Conservation (phyloP, 1,140 invertebrate species). For the Drosophila chauvacae region DNA sequence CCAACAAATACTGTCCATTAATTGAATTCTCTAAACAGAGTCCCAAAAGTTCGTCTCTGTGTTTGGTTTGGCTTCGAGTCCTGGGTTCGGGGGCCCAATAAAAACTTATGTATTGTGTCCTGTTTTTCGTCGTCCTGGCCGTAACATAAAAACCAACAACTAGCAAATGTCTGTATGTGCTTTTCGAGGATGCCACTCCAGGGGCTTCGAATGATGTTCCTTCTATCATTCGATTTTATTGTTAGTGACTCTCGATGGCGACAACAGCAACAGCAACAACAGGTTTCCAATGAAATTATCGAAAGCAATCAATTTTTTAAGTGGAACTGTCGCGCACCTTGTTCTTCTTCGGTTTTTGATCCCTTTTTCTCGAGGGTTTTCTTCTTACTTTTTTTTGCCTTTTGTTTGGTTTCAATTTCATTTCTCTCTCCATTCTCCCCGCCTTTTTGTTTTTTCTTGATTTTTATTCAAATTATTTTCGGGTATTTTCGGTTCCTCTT, state of each 20-base stretch:
- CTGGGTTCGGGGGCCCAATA: conserved; percentile 38
- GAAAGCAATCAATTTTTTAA: conserved; percentile 82
- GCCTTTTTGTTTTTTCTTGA: conserved; percentile 54
- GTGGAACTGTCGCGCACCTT: conserved; percentile 74
- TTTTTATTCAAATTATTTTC: conserved; percentile 81
- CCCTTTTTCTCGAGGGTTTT: conserved; percentile 51
- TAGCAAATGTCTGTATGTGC: conserved; percentile 46
- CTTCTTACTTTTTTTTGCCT: conserved; percentile 14
- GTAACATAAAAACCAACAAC: conserved; percentile 76
- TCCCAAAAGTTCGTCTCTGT: conserved; percentile 32
- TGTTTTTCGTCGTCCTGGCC: conserved; percentile 16
- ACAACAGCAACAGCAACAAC: conserved; percentile 40
- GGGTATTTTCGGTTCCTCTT: conserved; percentile 21
- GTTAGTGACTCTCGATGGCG: conserved; percentile 54
- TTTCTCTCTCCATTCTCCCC: conserved; percentile 29
- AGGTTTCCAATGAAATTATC: conserved; percentile 82
- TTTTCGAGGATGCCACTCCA: conserved; percentile 46
- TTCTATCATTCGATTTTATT: conserved; percentile 79
- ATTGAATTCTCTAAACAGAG: conserved; percentile 62
- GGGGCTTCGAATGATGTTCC: conserved; percentile 23
- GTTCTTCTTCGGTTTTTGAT: conserved; percentile 41
- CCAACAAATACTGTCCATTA: conserved; percentile 54
- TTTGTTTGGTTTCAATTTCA: conserved; percentile 81
- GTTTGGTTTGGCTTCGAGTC: conserved; percentile 30
- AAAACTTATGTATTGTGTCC: conserved; percentile 64